A percentile compares a stretch with the other conserved stretches of the same genome.
Evolutionary conservation across 2,113 vertebrate genomes (phyloP).

Genomic region (Peromyscus maniculatus): DNA sequence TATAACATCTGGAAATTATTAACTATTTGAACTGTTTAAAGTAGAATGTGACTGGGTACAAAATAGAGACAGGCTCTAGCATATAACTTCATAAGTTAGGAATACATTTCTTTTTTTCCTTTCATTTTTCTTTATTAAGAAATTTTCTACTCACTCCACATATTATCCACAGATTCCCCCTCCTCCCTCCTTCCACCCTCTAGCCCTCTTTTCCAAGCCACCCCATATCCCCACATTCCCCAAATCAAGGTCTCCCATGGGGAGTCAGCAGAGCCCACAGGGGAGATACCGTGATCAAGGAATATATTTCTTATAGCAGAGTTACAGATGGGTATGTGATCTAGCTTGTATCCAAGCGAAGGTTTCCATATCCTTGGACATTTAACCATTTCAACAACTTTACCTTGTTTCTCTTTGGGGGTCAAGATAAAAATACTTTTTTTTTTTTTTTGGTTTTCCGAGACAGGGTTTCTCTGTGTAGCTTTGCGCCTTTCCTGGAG

Average conservation of each 20-base stretch:
- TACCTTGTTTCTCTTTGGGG: not conserved
- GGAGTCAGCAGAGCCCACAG: too few relatives aligned
- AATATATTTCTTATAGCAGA: not conserved
- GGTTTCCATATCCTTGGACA: not conserved
- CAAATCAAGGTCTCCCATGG: too few relatives aligned
- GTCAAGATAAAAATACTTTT: slow-evolving; percentile 54
- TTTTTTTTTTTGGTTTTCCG: too few relatives aligned
- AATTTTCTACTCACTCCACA: too few relatives aligned
- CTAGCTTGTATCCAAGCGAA: slow-evolving; percentile 7
- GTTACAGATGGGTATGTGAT: not conserved
- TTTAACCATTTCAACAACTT: slow-evolving; percentile 16
- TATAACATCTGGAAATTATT: slow-evolving; percentile 49
- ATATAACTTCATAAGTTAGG: not conserved
- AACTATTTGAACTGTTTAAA: slow-evolving; percentile 43
- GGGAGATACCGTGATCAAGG: not conserved
- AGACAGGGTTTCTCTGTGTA: too few relatives aligned
- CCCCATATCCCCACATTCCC: too few relatives aligned
- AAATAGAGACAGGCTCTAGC: slow-evolving; percentile 1
- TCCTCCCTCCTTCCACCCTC: too few relatives aligned
- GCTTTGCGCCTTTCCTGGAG: too few relatives aligned
- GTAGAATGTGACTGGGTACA: slow-evolving; percentile 36
- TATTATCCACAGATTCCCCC: too few relatives aligned
- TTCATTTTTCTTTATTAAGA: too few relatives aligned
- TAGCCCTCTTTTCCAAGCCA: too few relatives aligned
- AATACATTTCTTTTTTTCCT: not conserved